Percentiles rank a stretch among this genome's conserved stretches.
These are phyloP conservation scores for Pseudotriccus pelzelni DNA, from an alignment of 2,797 vertebrate genomes.

Conservation along the genomic window DNA sequence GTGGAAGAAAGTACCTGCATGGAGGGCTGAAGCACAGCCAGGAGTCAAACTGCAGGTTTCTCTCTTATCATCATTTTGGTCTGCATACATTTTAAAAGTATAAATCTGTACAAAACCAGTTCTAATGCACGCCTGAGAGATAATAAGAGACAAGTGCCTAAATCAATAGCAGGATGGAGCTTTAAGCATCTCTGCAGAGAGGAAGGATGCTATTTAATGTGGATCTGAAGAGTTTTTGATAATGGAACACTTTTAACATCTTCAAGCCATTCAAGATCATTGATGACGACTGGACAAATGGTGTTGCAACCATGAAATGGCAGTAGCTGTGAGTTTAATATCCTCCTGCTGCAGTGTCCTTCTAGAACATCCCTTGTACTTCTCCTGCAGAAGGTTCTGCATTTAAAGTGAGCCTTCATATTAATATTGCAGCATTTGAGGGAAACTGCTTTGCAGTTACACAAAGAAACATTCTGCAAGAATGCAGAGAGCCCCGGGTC, in stretches of 20 bases:
- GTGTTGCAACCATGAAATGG: neutral
- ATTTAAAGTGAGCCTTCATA: neutral
- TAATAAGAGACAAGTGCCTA: slow-evolving; percentile 18
- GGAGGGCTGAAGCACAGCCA: neutral
- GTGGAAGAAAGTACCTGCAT: neutral
- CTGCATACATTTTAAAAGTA: neutral
- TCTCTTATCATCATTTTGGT: neutral
- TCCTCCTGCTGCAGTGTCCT: neutral
- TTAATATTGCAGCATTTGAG: neutral
- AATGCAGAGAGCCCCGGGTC: neutral
- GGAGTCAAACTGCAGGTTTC: neutral
- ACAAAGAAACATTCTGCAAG: neutral
- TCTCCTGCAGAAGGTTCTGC: neutral
- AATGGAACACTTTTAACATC: neutral
- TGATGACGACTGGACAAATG: neutral
- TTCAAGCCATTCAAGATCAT: neutral
- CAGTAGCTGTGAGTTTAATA: neutral
- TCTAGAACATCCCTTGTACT: neutral
- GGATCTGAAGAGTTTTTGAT: neutral
- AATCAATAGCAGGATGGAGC: neutral
- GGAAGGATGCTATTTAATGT: neutral
- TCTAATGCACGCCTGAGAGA: neutral
- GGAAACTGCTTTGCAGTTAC: neutral
- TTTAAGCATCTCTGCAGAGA: neutral
- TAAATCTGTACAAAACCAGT: neutral